Evolutionary conservation across 2,113 vertebrate genomes (phyloP), one percentile per base, ranked within the genome.

Genomic region (Chloebia gouldiae): DNA sequence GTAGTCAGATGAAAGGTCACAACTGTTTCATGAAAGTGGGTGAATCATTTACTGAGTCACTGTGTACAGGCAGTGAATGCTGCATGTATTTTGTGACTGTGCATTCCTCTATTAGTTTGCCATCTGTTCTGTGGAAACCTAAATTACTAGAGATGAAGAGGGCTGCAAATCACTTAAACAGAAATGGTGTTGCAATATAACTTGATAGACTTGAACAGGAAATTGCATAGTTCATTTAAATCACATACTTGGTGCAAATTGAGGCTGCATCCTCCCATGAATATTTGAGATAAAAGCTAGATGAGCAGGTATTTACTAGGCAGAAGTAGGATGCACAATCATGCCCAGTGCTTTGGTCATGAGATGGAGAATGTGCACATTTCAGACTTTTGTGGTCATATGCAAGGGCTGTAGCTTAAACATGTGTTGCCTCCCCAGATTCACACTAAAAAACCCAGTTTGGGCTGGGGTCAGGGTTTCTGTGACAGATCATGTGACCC

Each of bases 11-110:
- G 82, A 83, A 91, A 96, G 81, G 90, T 94, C 92, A 86, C 42
- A 63, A 73, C 40, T 59, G 39, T 35, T 95, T 93, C 31, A 66
- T 75, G 90, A 56, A 94, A 83, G 79, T 73, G 68, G 19, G 31
- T 94, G 92, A 90, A 87, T 92, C 92, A 96, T 42, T 3, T 17
- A 75, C 63, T 90, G 84, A 91, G 87, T 94, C 88, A 86, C 66
- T 61, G 37, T 42, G 54, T 51, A 37, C 63, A 33, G 77, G 77
- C 92, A 91, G 61, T 25, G 35, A 64, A 45, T 72, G 65, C 45
- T 87, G 24, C 17, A 2, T 40, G 42, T 39, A 30, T 89, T 88
- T 88, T 80, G 65, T 76, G 69, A 49, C 51, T 85, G 61, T 86
- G n/a, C 47, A 14, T 85, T 87, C 44, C 44, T 57, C 72, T 61